Evolutionary conservation across 1,140 invertebrate species (phyloP).

Genomic region (Drosophila nasuta): DNA sequence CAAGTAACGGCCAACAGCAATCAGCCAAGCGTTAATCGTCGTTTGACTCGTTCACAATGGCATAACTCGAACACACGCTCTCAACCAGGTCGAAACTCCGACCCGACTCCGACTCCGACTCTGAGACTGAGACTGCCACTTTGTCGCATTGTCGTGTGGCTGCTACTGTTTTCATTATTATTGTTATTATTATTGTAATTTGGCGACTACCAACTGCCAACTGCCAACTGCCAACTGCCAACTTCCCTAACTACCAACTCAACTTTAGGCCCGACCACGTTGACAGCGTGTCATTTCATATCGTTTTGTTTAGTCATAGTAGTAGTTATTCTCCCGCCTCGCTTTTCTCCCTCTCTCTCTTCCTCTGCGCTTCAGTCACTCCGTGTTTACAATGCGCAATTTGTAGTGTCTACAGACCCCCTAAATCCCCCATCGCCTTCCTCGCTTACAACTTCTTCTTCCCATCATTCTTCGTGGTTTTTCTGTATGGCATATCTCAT

Average conservation of each 20-base stretch:
- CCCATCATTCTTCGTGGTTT: conserved; percentile 15
- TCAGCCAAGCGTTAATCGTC: conserved; percentile 81
- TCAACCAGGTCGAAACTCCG: conserved; percentile 13
- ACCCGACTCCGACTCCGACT: neutral
- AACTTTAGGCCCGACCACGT: conserved; percentile 53
- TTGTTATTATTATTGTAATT: conserved; percentile 82
- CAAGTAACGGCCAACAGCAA: conserved; percentile 44
- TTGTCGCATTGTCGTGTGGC: conserved; percentile 76
- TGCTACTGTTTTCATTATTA: conserved; percentile 76
- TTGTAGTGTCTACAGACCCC: conserved; percentile 31
- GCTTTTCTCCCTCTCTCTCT: neutral
- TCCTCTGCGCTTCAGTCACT: neutral
- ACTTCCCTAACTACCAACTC: conserved; percentile 22
- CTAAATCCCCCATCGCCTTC: neutral
- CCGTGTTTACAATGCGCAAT: conserved; percentile 29
- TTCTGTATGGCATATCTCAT: conserved; percentile 66
- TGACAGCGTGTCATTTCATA: conserved; percentile 78
- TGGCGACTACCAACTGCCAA: conserved; percentile 54
- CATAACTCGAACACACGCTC: conserved; percentile 49
- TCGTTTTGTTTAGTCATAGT: conserved; percentile 81
- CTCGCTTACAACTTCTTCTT: conserved; percentile 15
- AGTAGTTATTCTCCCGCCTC: conserved; percentile 35
- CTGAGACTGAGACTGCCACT: conserved; percentile 58
- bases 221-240: conserved; percentile 28
- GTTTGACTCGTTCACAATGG: conserved; percentile 75